A percentile compares a stretch with the other conserved stretches of the same genome.
Evolutionary conservation across 1,140 invertebrate genomes (phyloP).

Genomic region (Caenorhabditis brenneri): DNA sequence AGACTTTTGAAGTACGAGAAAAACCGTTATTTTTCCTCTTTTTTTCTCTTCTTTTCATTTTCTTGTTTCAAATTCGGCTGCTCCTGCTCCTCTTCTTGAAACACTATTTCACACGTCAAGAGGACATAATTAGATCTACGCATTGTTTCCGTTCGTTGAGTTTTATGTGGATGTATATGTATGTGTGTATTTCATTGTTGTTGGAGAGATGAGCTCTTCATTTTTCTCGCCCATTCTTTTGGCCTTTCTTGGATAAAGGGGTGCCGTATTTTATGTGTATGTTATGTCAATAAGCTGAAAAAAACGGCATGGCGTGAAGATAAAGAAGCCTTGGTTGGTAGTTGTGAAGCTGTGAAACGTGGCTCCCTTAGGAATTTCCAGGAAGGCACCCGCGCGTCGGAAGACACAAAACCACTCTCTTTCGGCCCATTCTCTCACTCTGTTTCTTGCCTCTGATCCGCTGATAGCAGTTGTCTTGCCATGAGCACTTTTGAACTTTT

Average conservation of each 20-base stretch:
- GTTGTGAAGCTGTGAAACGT: constrained; percentile 34
- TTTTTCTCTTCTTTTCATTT: neutral
- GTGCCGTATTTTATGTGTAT: constrained; percentile 28
- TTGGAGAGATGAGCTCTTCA: constrained; percentile 12
- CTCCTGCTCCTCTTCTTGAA: neutral
- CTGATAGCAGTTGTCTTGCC: constrained; percentile 32
- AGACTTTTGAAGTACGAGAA: neutral
- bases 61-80: neutral
- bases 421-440: neutral
- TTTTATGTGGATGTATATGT: constrained; percentile 38
- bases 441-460: constrained; percentile 6
- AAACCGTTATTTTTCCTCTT: neutral
- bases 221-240: neutral
- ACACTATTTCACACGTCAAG: constrained; percentile 26
- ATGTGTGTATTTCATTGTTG: constrained; percentile 32
- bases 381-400: neutral
- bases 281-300: constrained; percentile 36
- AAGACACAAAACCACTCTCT: constrained; percentile 32
- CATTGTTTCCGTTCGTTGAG: constrained; percentile 37
- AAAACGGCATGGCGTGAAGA: neutral
- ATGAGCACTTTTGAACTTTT: constrained; percentile 39
- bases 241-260: neutral
- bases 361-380: constrained; percentile 32
- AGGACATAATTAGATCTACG: constrained; percentile 28
- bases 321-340: constrained; percentile 12